Evolutionary conservation across 2,888 invertebrate species (phyloP).

Genomic region (Cryptocephalus primarius): DNA sequence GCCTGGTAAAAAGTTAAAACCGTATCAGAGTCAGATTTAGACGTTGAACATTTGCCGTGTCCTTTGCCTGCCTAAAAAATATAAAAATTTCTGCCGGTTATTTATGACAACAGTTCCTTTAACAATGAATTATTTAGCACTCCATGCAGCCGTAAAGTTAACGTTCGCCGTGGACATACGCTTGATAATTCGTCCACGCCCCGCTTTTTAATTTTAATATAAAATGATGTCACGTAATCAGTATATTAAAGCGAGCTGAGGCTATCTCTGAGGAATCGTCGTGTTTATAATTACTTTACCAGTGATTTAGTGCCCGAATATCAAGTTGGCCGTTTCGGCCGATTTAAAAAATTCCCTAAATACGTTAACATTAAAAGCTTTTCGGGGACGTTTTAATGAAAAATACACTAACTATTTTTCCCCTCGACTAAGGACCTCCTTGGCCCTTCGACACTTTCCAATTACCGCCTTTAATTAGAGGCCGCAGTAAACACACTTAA

Average conservation of each 20-base stretch:
- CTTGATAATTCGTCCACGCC: constrained; percentile 19
- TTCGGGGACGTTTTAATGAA: too few relatives aligned
- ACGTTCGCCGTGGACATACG: constrained; percentile 9
- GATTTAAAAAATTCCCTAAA: too few relatives aligned
- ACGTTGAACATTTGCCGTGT: too few relatives aligned
- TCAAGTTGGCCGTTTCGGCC: constrained; percentile 6
- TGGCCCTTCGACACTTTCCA: too few relatives aligned
- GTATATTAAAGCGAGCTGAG: constrained; percentile 29
- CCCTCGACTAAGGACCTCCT: too few relatives aligned
- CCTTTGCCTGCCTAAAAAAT: too few relatives aligned
- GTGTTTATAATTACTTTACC: constrained; percentile 27
- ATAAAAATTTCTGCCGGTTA: background rate
- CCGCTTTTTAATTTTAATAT: constrained; percentile 34
- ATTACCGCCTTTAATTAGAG: too few relatives aligned
- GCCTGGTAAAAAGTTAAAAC: too few relatives aligned
- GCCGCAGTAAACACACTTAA: too few relatives aligned
- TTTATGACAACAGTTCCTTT: constrained; percentile 8
- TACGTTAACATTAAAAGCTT: too few relatives aligned
- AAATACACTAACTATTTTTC: too few relatives aligned
- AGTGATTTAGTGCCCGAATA: constrained; percentile 26
- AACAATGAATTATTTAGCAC: constrained; percentile 9
- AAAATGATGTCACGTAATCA: constrained; percentile 36
- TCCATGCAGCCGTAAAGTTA: constrained; percentile 6
- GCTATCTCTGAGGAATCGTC: constrained; percentile 33
- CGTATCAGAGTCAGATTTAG: too few relatives aligned